These are phyloP conservation scores for Trogon surrucura DNA, from an alignment of 2,113 vertebrate genomes.

Conservation along the genomic window DNA sequence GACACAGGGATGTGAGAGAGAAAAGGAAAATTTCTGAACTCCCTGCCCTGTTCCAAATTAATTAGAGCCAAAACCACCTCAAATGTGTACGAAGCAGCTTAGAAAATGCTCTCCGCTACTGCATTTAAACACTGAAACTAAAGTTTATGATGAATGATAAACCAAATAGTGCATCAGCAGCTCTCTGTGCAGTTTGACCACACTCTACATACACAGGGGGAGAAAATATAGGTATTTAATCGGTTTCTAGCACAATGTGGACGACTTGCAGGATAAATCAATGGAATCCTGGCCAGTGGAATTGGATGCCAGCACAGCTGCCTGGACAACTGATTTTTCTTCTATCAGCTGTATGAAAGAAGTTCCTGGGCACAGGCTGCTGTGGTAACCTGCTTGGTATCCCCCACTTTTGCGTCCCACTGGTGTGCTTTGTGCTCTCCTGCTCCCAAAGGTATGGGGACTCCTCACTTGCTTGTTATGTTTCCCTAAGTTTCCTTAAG, in stretches of 20 bases:
- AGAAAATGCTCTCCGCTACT: background rate
- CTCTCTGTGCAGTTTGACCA: background rate
- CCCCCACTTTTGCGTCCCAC: background rate
- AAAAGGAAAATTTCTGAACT: slow-evolving; percentile 13
- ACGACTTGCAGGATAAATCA: background rate
- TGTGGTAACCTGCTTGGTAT: background rate
- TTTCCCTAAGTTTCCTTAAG: background rate
- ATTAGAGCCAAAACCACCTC: slow-evolving; percentile 32
- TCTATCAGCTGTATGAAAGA: background rate
- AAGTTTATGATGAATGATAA: background rate
- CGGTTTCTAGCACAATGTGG: background rate
- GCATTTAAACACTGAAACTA: background rate
- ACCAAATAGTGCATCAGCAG: background rate
- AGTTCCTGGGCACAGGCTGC: background rate
- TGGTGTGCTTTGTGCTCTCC: background rate
- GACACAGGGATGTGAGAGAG: slow-evolving; percentile 18
- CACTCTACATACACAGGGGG: background rate
- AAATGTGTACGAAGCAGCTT: background rate
- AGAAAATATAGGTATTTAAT: background rate
- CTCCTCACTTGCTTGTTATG: background rate
- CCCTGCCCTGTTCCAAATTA: slow-evolving; percentile 44
- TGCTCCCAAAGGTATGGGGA: background rate
- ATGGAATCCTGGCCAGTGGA: background rate
- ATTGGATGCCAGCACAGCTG: background rate
- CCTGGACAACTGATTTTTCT: background rate